These are phyloP conservation scores for Mareca penelope DNA, from an alignment of 2,797 vertebrate genomes.

Conservation along the genomic window DNA sequence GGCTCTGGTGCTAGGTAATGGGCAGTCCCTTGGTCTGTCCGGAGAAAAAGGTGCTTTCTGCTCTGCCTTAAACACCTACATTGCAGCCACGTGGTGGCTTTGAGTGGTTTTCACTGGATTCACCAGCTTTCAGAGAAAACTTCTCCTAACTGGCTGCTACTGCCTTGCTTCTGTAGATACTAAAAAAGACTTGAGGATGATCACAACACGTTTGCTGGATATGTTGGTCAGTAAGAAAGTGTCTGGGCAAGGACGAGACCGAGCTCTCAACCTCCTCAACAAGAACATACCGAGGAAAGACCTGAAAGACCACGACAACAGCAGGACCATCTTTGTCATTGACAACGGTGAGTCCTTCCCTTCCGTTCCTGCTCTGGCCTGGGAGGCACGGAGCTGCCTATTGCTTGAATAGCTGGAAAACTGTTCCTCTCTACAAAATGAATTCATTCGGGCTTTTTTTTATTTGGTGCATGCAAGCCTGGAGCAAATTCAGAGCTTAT, in stretches of 20 bases:
- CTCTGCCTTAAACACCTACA: neutral
- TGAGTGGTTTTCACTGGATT: neutral
- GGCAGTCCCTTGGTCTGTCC: neutral
- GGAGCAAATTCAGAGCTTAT: neutral
- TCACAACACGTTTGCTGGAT: slow-evolving; percentile 88
- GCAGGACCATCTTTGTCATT: slow-evolving; percentile 87
- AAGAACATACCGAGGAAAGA: slow-evolving; percentile 91
- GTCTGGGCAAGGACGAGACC: slow-evolving; percentile 93
- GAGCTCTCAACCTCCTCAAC: slow-evolving; percentile 92
- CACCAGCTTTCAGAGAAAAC: neutral
- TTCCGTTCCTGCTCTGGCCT: neutral
- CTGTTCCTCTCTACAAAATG: neutral
- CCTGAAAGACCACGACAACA: slow-evolving; percentile 83
- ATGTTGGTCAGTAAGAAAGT: slow-evolving; percentile 91
- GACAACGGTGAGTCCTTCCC: slow-evolving; percentile 86
- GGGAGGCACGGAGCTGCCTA: neutral
- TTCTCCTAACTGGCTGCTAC: neutral
- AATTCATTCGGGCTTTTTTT: neutral
- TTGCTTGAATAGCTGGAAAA: neutral
- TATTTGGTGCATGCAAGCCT: neutral
- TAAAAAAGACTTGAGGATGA: slow-evolving; percentile 88
- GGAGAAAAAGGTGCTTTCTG: neutral
- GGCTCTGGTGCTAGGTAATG: slow-evolving; percentile 88
- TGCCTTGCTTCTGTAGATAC: slow-evolving; percentile 79
- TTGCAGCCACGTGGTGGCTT: neutral